Evolutionary conservation across 1,140 invertebrate species (phyloP), one percentile per base, ranked within the genome.

Genomic region (Fopius arisanus): DNA sequence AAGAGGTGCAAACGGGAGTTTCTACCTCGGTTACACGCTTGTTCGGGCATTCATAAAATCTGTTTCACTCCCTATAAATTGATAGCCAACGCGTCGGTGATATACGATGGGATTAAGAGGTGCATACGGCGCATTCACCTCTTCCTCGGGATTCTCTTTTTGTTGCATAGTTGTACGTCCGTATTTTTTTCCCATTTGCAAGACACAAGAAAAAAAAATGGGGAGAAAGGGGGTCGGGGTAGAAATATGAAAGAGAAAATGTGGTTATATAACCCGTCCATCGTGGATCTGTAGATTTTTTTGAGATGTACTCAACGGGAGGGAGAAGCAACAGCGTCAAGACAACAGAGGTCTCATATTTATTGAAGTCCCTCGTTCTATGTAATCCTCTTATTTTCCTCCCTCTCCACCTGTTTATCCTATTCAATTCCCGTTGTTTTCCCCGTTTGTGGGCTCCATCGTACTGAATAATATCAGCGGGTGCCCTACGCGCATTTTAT

Each of bases 41-140:
- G 75, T 78, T 68, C 41, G 41, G 43, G 70, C 63, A 78, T 76
- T 78, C 75, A 74, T 80, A 78, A 80, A 78, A 80, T 76, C 73
- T 77, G 77, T 80, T 77, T 74, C 63, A 77, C 74, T 77, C 70
- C 67, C 66, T 80, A 80, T 80, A 77, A 80, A 78, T 80, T 77
- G 75, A 80, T 80, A 70, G 75, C 72, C 70, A 33, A 33, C 10
- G 62, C 67, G 40, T 33, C 37, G 75, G 51, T 72, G 67, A 74
- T 74, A 59, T 73, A 78, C 48, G 72, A 67, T 73, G 33, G 79
- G 78, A 80, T 80, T 77, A 80, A 77, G 72, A 73, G 66, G 72
- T 28, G 72, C 41, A 73, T 28, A 43, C 48, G 65, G 54, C 54
- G 54, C 23, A 59, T 59, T 28, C 54, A 23, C 19, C 54, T 59